Evolutionary conservation across 2,888 invertebrate species (phyloP).

Genomic region (Orgyia antiqua): DNA sequence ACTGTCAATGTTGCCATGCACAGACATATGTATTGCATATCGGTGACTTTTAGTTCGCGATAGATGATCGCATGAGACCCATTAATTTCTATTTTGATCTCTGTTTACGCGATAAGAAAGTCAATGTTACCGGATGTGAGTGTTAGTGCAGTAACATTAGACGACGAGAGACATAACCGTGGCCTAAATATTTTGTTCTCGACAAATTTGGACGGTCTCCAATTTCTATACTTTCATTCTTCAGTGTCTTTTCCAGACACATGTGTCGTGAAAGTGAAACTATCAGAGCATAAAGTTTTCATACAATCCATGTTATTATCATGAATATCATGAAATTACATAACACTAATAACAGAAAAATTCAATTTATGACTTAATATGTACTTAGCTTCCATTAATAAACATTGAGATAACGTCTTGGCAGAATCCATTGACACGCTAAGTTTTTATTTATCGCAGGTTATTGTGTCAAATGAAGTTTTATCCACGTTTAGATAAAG

Average conservation of each 20-base stretch:
- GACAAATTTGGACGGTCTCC: slow-evolving; percentile 62
- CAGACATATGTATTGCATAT: slow-evolving; percentile 5
- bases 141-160: slow-evolving; percentile 57
- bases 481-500: slow-evolving; percentile 54
- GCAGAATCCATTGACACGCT: slow-evolving; percentile 50
- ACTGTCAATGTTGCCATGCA: no score
- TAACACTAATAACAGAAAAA: slow-evolving; percentile 27
- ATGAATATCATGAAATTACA: slow-evolving; percentile 28
- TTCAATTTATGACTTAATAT: slow-evolving; percentile 23
- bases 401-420: slow-evolving; percentile 43
- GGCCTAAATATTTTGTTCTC: slow-evolving; percentile 67
- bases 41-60: slow-evolving; percentile 25
- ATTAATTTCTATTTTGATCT: no score
- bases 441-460: slow-evolving; percentile 57
- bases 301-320: slow-evolving; percentile 10
- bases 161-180: slow-evolving; percentile 61
- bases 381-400: slow-evolving; percentile 33
- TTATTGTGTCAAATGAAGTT: slow-evolving; percentile 65
- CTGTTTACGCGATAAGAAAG: slow-evolving; percentile 68
- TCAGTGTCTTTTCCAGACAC: slow-evolving; percentile 37
- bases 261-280: slow-evolving; percentile 21
- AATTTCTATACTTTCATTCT: slow-evolving; percentile 64
- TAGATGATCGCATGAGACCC: slow-evolving; percentile 35
- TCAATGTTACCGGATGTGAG: slow-evolving; percentile 73
- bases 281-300: slow-evolving; percentile 11